Percentiles rank a stretch among this genome's conserved stretches.
These are phyloP conservation scores for Drosophila sucinea DNA, from an alignment of 1,140 invertebrate species.

Conservation along the genomic window DNA sequence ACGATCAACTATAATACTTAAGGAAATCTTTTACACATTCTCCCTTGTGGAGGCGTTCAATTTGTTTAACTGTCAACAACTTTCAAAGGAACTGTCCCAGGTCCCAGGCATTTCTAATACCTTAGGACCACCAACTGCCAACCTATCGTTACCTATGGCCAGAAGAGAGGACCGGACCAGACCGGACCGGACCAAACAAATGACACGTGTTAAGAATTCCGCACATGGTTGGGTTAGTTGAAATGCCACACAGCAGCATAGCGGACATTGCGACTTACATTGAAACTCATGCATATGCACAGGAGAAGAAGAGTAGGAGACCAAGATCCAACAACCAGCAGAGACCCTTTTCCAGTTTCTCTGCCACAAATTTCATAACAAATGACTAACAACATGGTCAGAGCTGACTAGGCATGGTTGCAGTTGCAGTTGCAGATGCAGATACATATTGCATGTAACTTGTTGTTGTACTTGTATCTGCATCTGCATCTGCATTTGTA, in stretches of 20 bases:
- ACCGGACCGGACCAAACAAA: conserved; percentile 43
- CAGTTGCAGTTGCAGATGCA: conserved; percentile 35
- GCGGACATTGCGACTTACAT: conserved; percentile 6
- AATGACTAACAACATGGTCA: conserved; percentile 78
- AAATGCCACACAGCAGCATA: conserved; percentile 73
- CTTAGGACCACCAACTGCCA: conserved; percentile 22
- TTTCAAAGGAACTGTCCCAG: conserved; percentile 17
- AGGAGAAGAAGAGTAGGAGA: conserved; percentile 29
- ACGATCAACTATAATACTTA: too few relatives aligned
- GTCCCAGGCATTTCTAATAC: conserved; percentile 25
- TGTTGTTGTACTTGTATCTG: conserved; percentile 46
- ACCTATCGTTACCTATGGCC: not conserved
- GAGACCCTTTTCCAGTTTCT: not conserved
- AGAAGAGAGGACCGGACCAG: not conserved
- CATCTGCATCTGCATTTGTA: conserved; percentile 39
- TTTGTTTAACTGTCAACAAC: conserved; percentile 12
- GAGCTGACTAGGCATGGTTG: conserved; percentile 64
- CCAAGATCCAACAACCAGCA: conserved; percentile 33
- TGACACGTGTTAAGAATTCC: conserved; percentile 78
- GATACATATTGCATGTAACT: conserved; percentile 13
- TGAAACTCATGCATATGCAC: conserved; percentile 67
- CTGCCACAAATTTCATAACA: conserved; percentile 67
- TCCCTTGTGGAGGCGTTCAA: not conserved
- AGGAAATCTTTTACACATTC: not conserved
- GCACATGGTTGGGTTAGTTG: conserved; percentile 62